A percentile compares a stretch with the other conserved stretches of the same genome.
phyloP scores from a whole-genome alignment of 2,113 vertebrate species.

The Pao palembangensis region DNA sequence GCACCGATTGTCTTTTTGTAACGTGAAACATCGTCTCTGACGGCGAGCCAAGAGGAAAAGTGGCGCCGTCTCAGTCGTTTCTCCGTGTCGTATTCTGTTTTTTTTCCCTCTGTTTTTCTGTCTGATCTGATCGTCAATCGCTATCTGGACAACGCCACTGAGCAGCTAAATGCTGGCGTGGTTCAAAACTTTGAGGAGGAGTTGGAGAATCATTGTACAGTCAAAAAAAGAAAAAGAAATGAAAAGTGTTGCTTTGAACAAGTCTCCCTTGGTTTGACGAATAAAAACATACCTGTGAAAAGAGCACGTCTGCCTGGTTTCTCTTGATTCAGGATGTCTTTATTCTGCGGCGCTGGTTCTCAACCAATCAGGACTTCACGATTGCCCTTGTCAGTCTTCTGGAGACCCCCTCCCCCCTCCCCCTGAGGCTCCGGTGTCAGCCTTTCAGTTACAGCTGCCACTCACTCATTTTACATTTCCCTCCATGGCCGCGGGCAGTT shows the following conservation, averaged over 20 bases:
- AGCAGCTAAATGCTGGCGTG: too few relatives aligned
- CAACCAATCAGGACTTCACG: neutral
- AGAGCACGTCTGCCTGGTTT: constrained; percentile 12
- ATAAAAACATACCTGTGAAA: constrained; percentile 79
- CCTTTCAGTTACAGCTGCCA: neutral
- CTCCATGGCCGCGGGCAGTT: neutral
- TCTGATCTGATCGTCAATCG: constrained; percentile 56
- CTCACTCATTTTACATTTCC: neutral
- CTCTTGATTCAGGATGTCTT: neutral
- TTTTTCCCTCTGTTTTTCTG: constrained; percentile 43
- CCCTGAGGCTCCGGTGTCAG: constrained; percentile 4
- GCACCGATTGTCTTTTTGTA: constrained; percentile 58
- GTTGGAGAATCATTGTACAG: constrained; percentile 65
- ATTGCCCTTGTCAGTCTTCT: neutral
- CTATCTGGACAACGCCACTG: constrained; percentile 59
- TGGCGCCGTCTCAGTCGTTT: constrained; percentile 53
- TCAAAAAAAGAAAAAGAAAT: constrained; percentile 34
- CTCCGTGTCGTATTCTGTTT: constrained; percentile 35
- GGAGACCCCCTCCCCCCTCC: neutral
- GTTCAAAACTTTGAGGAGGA: constrained; percentile 42
- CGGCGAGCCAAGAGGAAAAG: constrained; percentile 35
- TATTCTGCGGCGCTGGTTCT: neutral
- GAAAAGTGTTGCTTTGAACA: constrained; percentile 58
- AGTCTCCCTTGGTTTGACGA: constrained; percentile 76
- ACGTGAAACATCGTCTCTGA: constrained; percentile 47